These are phyloP conservation scores for Oligia fasciuncula DNA, from an alignment of 2,888 invertebrate genomes.

Conservation along the genomic window DNA sequence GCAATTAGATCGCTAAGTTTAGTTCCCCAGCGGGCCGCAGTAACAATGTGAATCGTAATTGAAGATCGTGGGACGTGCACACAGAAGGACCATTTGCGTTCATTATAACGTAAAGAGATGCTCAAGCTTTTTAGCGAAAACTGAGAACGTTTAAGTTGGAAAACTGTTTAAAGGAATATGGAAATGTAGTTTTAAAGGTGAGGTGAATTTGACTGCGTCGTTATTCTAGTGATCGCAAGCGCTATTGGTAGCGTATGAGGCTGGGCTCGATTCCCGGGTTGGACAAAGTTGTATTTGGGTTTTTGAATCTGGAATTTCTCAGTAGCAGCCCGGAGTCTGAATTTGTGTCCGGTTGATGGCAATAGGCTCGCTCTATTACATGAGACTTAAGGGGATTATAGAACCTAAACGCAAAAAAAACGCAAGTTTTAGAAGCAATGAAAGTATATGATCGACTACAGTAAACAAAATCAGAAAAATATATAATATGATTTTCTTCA, in stretches of 20 bases:
- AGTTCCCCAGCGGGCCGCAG: slow-evolving; percentile 62
- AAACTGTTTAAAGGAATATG: slow-evolving; percentile 4
- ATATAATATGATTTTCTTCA: too few species aligned
- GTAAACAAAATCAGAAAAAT: too few species aligned
- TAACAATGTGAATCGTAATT: slow-evolving; percentile 67
- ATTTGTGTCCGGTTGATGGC: neutral
- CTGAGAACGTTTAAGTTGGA: slow-evolving; percentile 15
- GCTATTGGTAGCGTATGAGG: neutral
- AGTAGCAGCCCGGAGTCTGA: neutral
- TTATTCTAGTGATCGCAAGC: neutral
- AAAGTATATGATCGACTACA: too few species aligned
- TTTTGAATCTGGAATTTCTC: neutral
- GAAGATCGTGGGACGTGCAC: slow-evolving; percentile 58
- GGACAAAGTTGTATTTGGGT: neutral
- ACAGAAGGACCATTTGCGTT: slow-evolving; percentile 57
- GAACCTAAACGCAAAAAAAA: too few species aligned
- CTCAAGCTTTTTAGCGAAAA: slow-evolving; percentile 43
- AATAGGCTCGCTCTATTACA: too few species aligned
- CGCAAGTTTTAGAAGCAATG: too few species aligned
- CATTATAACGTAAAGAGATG: slow-evolving; percentile 57
- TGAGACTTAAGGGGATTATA: neutral
- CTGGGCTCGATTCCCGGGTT: too few species aligned
- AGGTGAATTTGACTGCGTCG: neutral
- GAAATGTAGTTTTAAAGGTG: neutral
- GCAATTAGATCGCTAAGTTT: slow-evolving; percentile 68